Base-by-base conservation (phyloP, 2,113 vertebrate species). In the Psittacula cyanocephala region DNA sequence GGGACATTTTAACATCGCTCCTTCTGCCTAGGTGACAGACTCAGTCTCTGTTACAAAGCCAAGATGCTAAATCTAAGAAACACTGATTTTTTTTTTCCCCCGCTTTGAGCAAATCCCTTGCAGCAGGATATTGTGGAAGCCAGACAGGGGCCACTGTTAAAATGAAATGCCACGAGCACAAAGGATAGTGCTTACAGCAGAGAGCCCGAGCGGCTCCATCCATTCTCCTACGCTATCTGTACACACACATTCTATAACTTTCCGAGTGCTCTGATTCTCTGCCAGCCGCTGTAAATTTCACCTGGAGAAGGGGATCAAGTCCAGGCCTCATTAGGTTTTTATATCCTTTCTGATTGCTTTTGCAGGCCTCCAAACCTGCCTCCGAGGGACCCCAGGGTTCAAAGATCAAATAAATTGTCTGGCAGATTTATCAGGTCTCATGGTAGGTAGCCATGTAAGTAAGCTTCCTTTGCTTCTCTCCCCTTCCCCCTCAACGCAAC, bases 401-500 rank as follows among this genome's bases (percentile, higher is more conserved):
- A 98, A 97, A 98, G 98, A 97, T 96, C 98, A 98, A 97, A 98
- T 97, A 95, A 96, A 98, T 98, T 97, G 97, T 98, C 96, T 98
- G 97, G 97, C 97, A 97, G 97, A 97, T 97, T 87, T 96, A 97
- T 75, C 82, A 93, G 97, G 89, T 77, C 96, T 93, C 97, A 89
- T 81, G 96, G 97, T 97, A 57, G 83, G 96, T 97, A 97, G 97
- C 97, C 97, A 91, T 81, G 92, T 95, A 71, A 71, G 88, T 95
- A 97, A 97, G 95, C 27, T 65, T 78, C 82, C 93, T 65, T 39
- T 39, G 75, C 76, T 86, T 79, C 43, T 43, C 71, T 77, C 29
- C 44, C 80, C 47, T 13, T 69, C 78, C 81, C 49, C 65, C 59
- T 63, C 63, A 28, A 27, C 25, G 29, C 75, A 44, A 23, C 41